Evolutionary conservation across 2,797 vertebrate species (phyloP).

Genomic region (Peromyscus aztecus): DNA sequence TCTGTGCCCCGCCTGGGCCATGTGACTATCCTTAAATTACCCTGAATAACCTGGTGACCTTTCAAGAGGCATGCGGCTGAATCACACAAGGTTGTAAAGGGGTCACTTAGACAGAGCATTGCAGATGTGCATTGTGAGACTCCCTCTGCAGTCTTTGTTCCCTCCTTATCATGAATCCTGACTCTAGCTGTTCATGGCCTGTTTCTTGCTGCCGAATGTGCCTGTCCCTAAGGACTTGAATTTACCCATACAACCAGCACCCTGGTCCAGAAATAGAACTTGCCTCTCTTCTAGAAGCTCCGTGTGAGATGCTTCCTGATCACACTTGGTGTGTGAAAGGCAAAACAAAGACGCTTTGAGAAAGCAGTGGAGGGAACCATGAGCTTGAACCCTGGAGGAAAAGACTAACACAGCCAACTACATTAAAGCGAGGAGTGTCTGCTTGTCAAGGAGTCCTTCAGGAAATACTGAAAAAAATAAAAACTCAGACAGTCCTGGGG

Average conservation of each 20-base stretch:
- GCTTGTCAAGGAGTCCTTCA: background rate
- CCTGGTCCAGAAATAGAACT: conserved; percentile 7
- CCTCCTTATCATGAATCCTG: too few species aligned
- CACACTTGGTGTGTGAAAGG: background rate
- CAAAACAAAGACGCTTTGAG: conserved; percentile 6
- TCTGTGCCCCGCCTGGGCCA: background rate
- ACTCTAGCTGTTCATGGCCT: background rate
- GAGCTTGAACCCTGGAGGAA: background rate
- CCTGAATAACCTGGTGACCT: background rate
- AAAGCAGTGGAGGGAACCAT: background rate
- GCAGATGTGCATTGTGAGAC: background rate
- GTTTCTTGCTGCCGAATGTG: background rate
- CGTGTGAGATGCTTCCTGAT: background rate
- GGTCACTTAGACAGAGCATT: background rate
- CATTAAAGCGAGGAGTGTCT: background rate
- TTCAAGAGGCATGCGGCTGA: background rate
- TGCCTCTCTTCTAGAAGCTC: background rate
- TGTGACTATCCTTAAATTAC: background rate
- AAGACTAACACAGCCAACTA: background rate
- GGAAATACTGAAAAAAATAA: background rate
- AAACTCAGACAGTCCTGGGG: background rate
- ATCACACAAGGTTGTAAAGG: background rate
- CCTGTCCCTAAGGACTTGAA: background rate
- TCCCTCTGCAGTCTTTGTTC: background rate
- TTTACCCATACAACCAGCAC: background rate